These are phyloP conservation scores for Bactericera cockerelli DNA, from an alignment of 1,140 invertebrate genomes.

Conservation along the genomic window DNA sequence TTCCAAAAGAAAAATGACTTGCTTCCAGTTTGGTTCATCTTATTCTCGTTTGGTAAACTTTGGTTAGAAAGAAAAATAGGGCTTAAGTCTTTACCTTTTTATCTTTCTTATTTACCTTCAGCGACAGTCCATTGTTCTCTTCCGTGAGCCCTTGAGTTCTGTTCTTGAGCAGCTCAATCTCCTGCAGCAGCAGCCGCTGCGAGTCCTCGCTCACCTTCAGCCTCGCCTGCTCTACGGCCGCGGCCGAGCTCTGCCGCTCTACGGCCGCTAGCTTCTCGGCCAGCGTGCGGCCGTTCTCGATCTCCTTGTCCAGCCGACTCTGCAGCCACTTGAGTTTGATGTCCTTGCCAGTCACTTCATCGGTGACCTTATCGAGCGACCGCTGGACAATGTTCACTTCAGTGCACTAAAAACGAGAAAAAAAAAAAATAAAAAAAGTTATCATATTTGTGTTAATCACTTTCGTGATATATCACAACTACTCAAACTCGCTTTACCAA, in stretches of 20 bases:
- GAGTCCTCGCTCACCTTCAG: slow-evolving; percentile 51
- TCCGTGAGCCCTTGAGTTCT: slow-evolving; percentile 45
- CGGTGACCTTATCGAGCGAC: slow-evolving; percentile 50
- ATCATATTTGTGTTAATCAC: too few species aligned
- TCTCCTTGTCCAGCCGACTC: slow-evolving; percentile 59
- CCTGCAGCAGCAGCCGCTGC: slow-evolving; percentile 41
- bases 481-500: too few species aligned
- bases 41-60: too few species aligned
- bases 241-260: slow-evolving; percentile 46
- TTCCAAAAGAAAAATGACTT: too few species aligned
- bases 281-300: slow-evolving; percentile 51
- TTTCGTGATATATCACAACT: too few species aligned
- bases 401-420: slow-evolving; percentile 43
- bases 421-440: too few species aligned
- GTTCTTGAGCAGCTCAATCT: slow-evolving; percentile 45
- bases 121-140: slow-evolving; percentile 40
- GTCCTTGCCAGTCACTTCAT: slow-evolving; percentile 53
- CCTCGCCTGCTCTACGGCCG: slow-evolving; percentile 52
- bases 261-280: slow-evolving; percentile 34
- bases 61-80: too few species aligned
- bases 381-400: slow-evolving; percentile 46
- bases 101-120: too few species aligned
- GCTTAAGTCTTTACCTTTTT: too few species aligned
- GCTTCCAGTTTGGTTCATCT: too few species aligned
- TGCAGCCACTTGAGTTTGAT: slow-evolving; percentile 70